phyloP scores from a whole-genome alignment of 2,797 vertebrate genomes.

The Semotilus atromaculatus region DNA sequence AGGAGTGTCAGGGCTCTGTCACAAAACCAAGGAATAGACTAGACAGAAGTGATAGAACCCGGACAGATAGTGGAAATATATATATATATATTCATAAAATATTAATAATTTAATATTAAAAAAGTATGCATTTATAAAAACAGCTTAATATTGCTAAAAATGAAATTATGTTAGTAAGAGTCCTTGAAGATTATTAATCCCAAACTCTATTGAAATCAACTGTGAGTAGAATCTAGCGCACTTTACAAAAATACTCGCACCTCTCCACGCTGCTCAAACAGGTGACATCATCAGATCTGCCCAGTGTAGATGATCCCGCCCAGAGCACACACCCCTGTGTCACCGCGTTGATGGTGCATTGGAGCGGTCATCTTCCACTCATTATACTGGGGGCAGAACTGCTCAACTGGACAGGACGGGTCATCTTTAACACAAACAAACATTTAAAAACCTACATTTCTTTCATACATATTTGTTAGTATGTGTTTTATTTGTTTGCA shows the following conservation, averaged over 20 bases:
- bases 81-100: no score
- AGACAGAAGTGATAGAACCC: no score
- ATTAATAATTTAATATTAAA: no score
- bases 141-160: not conserved
- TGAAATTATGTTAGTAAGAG: no score
- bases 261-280: conserved; percentile 62
- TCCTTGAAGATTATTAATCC: no score
- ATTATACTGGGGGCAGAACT: conserved; percentile 56
- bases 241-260: conserved; percentile 4
- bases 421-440: conserved; percentile 37
- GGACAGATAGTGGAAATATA: no score
- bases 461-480: no score
- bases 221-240: not conserved
- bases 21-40: no score
- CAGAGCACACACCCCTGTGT: conserved; percentile 52
- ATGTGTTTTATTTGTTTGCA: no score
- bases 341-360: conserved; percentile 51
- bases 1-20: no score
- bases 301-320: conserved; percentile 45
- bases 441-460: not conserved
- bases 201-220: not conserved
- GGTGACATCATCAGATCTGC: conserved; percentile 47
- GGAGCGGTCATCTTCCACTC: conserved; percentile 66
- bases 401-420: conserved; percentile 49
- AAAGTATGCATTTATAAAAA: not conserved